phyloP scores from a whole-genome alignment of 1,140 invertebrate species.

The Camponotus pennsylvanicus region DNA sequence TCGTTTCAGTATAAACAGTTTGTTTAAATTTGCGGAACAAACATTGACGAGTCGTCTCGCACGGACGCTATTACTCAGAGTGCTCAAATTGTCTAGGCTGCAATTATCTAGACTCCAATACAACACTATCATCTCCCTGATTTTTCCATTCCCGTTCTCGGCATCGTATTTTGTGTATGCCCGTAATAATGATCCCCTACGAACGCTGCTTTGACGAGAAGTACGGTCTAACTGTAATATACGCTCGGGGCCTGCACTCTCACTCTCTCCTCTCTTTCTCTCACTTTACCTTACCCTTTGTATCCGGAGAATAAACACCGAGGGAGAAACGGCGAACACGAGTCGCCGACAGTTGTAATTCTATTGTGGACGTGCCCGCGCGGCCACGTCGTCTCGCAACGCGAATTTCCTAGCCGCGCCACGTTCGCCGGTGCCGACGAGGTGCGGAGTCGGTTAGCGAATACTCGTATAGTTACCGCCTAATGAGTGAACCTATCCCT shows the following conservation, averaged over 20 bases:
- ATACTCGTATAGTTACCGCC: constrained; percentile 72
- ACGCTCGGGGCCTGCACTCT: background rate
- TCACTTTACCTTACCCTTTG: constrained; percentile 20
- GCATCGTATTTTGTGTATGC: constrained; percentile 10
- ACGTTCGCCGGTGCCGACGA: constrained; percentile 40
- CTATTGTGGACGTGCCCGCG: constrained; percentile 64
- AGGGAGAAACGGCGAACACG: constrained; percentile 42
- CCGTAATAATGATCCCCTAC: constrained; percentile 47
- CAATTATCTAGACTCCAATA: constrained; percentile 26
- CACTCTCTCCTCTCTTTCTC: background rate
- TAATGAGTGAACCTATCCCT: constrained; percentile 77
- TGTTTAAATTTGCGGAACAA: background rate
- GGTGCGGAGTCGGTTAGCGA: constrained; percentile 67
- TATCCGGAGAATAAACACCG: constrained; percentile 56
- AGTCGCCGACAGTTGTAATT: constrained; percentile 62
- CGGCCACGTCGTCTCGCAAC: constrained; percentile 51
- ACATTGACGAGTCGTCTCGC: background rate
- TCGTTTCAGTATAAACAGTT: background rate
- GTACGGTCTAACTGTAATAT: constrained; percentile 50
- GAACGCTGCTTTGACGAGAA: constrained; percentile 39
- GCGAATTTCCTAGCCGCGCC: constrained; percentile 66
- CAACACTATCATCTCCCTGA: constrained; percentile 14
- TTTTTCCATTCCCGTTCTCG: constrained; percentile 31
- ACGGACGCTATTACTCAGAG: background rate
- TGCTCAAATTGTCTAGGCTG: constrained; percentile 5